These are phyloP conservation scores for Tapera naevia DNA, from an alignment of 2,797 vertebrate genomes.

Conservation along the genomic window DNA sequence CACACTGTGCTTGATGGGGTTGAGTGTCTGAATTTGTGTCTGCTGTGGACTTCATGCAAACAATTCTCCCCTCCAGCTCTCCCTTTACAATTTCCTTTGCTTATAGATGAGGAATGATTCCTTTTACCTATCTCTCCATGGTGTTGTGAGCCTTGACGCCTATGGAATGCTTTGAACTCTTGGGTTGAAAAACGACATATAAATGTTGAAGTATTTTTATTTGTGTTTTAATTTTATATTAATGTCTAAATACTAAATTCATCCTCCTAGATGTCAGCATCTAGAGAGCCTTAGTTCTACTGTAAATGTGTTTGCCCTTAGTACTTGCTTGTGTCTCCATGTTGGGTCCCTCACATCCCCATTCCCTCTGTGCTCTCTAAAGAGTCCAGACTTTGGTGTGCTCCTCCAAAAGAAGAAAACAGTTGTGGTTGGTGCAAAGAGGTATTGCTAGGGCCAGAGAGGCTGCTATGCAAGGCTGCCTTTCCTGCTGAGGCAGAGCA, in stretches of 20 bases:
- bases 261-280: not conserved
- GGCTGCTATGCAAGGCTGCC: not conserved
- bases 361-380: rapidly evolving
- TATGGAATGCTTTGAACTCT: not conserved
- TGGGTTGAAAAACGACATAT: not conserved
- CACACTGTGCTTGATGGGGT: rapidly evolving
- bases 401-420: not conserved
- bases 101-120: not conserved
- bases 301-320: not conserved
- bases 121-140: not conserved
- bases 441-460: not conserved
- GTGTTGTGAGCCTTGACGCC: not conserved
- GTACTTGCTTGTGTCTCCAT: rapidly evolving
- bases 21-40: not conserved
- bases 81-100: not conserved
- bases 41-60: not conserved
- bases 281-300: not conserved
- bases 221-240: not conserved
- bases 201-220: not conserved
- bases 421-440: not conserved
- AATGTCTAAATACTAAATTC: not conserved
- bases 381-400: not conserved
- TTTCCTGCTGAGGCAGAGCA: rapidly evolving
- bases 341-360: not conserved
- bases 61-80: not conserved